A percentile compares a stretch with the other conserved stretches of the same genome.
phyloP scores from a whole-genome alignment of 53 echinoderm and acorn worm species.

The Echinarachnius parma region DNA sequence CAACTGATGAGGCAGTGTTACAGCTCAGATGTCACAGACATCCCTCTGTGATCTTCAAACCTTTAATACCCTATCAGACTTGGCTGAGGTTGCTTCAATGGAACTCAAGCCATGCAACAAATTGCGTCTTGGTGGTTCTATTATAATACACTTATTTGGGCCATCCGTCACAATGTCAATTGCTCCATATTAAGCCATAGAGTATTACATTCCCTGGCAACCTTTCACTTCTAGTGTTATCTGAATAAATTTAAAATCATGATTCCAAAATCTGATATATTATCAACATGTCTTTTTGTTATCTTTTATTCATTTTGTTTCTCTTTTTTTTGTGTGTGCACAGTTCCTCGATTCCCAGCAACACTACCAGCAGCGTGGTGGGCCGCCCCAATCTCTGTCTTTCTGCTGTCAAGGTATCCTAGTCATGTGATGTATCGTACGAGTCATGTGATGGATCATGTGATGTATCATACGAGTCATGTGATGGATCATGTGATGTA shows the following conservation, averaged over 20 bases:
- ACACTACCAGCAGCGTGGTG: background rate
- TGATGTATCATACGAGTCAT: too few species aligned
- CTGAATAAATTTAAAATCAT: too few species aligned
- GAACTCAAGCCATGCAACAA: slow-evolving; percentile 46
- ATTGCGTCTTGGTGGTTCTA: too few species aligned
- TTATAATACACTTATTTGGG: too few species aligned
- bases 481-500: too few species aligned
- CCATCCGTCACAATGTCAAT: too few species aligned
- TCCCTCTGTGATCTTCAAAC: slow-evolving; percentile 22
- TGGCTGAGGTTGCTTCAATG: slow-evolving; percentile 46
- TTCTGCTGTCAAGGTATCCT: slow-evolving; percentile 10
- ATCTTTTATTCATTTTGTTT: background rate
- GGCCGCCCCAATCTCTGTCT: background rate
- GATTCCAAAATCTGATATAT: background rate
- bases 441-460: too few species aligned
- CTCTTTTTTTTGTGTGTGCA: background rate
- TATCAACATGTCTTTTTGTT: background rate
- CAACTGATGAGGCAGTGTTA: background rate
- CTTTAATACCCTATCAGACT: slow-evolving; percentile 40
- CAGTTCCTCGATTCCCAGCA: background rate
- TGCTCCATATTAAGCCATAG: too few species aligned
- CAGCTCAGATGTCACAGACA: too few species aligned
- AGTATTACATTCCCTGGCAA: too few species aligned
- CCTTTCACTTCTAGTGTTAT: too few species aligned
- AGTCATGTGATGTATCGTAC: too few species aligned